Base-by-base conservation (phyloP, 1,140 invertebrate genomes). In the Steinernema khuongi region DNA sequence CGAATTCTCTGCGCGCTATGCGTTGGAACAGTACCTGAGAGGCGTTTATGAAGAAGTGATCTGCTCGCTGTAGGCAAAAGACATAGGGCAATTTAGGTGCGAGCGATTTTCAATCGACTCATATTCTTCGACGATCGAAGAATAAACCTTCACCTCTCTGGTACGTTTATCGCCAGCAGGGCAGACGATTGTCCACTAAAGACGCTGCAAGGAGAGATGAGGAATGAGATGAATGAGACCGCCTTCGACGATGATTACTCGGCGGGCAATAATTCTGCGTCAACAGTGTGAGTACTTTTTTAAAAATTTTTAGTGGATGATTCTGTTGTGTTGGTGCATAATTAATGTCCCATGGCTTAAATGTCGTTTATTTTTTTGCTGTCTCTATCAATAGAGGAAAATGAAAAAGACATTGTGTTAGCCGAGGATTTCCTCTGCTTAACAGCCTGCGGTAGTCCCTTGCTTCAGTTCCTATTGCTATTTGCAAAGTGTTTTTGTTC, bases 11-110 rank as follows among this genome's bases (percentile, higher is more conserved):
- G 78, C 73, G 43, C 31, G 78, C 22, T 31, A 70, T 68, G 43
- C 71, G 30, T 31, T 79, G 22, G 67, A 73, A 28, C 67, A 77
- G 2, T 79, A 79, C 31, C 31, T 79, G 1, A 75, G 50, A n/a
- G 78, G 67, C 29, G 66, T 80, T 69, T 79, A 76, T 44, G 74
- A 79, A 0, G 78, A 79, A 33, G 70, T 76, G 19, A 74, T 44
- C 19, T 33, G 22, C 28, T 11, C 29, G 36, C 2, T 1, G 4
- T 43, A 32, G 18, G 36, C 29, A 43, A 77, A 68, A 69, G 33
- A 31, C 17, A 31, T 67, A 26, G 1, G 22, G 32, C 32, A 4
- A 43, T 80, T 74, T 32, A 77, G 76, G 67, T 77, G 41, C 22
- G 67, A 66, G 41, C 67, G 14, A 78, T 78, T 33, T 78, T 80